Evolutionary conservation across 2,888 invertebrate species (phyloP), one percentile per base, ranked within the genome.

Genomic region (Hypomecis atomaria): DNA sequence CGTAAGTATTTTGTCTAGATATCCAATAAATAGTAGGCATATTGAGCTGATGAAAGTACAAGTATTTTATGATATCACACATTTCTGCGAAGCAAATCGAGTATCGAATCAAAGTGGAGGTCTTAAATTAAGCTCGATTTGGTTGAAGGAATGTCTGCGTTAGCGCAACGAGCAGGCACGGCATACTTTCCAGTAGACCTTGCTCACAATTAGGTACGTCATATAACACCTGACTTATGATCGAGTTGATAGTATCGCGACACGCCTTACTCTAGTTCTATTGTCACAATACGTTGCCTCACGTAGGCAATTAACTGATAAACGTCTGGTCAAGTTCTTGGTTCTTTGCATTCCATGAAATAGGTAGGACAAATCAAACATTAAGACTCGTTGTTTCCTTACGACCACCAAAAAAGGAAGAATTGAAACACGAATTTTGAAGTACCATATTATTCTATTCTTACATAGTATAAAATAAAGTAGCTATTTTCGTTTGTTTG

Each of bases 141-240:
- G 66, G 63, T 64, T 64, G 73, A 62, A 67, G 78, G 81, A 79
- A 84, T 82, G 79, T 72, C 70, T 74, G 71, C 75, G 47, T 45
- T 42, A 59, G 69, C 76, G 80, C 76, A 86, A 81, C 76, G 71
- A 79, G 77, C 78, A 76, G 66, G 75, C 76, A 71, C 75, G 81
- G 79, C 83, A 81, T 81, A 87, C 85, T 87, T 88, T 88, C 85
- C 75, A 84, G 78, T 78, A 78, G 83, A 77, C 84, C 84, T 86
- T 81, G 85, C 76, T 54, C 61, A 47, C 66, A 47, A 66, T 58
- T 64, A 45, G 54, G 54, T 71, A 71, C 69, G 66, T 48, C 64
- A 45, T 63, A 69, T 73, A 73, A 74, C 76, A 79, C 79, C 74
- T 71, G 73, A 76, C 73, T 78, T 66, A 69, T 73, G 71, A 76